These are phyloP conservation scores for Synergus itoensis DNA, from an alignment of 2,888 invertebrate species.

Conservation along the genomic window DNA sequence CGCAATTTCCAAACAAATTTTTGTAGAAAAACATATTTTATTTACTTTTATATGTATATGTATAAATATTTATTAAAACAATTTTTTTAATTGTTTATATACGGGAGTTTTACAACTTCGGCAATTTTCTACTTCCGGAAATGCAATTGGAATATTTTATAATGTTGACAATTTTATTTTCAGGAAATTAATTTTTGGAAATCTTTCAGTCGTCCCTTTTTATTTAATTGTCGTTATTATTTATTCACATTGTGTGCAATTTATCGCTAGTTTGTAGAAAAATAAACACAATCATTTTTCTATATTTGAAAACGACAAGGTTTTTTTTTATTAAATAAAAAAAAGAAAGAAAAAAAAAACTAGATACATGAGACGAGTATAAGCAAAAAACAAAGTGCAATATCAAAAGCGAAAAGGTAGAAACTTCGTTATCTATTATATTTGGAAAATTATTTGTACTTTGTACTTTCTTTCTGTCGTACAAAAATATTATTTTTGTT, in stretches of 20 bases:
- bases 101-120: no score
- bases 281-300: constrained; percentile 8
- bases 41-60: no score
- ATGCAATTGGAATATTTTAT: no score
- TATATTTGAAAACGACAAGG: not conserved
- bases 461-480: not conserved
- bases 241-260: constrained; percentile 29
- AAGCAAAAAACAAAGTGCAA: not conserved
- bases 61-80: no score
- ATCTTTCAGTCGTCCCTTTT: not conserved
- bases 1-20: no score
- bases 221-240: not conserved
- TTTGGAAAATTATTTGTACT: constrained; percentile 11
- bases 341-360: not conserved
- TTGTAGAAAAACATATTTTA: no score
- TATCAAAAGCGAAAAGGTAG: constrained; percentile 37
- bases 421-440: constrained; percentile 19
- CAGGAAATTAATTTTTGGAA: no score
- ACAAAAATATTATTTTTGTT: constrained; percentile 24
- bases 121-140: no score
- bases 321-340: not conserved
- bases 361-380: constrained; percentile 14
- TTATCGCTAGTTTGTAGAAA: constrained; percentile 28
- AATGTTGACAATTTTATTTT: no score
- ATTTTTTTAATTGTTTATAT: no score